Conservation (phyloP, 2,888 invertebrate genomes). For the Rhagonycha fulva region DNA sequence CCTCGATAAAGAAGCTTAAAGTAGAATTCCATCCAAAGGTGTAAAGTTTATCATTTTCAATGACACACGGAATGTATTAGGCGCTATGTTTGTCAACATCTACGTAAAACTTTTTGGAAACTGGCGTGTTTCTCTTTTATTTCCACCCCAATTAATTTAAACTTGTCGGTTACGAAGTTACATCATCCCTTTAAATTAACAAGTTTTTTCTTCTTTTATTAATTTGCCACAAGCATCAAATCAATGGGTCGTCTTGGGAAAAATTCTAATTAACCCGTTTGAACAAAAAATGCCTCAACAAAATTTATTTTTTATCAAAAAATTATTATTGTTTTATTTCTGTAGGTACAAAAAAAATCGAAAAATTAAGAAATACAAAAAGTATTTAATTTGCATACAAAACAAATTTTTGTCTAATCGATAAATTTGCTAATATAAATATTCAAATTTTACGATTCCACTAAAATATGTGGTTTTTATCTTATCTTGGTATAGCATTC, state of each 20-base stretch:
- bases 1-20: conserved; percentile 38
- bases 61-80: conserved; percentile 27
- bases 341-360: too few relatives aligned
- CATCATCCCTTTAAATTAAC: neutral
- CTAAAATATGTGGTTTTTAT: neutral
- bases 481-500: neutral
- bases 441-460: neutral
- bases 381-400: neutral
- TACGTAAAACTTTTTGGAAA: conserved; percentile 1
- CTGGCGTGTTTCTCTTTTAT: conserved; percentile 11
- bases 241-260: neutral
- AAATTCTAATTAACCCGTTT: neutral
- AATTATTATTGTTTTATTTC: neutral
- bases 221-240: conserved; percentile 11
- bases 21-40: conserved; percentile 37
- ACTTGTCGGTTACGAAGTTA: conserved; percentile 11
- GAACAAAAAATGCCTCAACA: too few relatives aligned
- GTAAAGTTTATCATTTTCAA: conserved; percentile 41
- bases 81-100: conserved; percentile 19
- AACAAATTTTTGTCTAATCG: neutral
- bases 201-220: conserved; percentile 13
- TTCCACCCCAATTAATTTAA: neutral
- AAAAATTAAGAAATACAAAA: neutral
- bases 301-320: too few relatives aligned
- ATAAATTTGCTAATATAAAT: neutral